These are phyloP conservation scores for Parauchenoglanis punctatus DNA, from an alignment of 2,797 vertebrate genomes.

Conservation along the genomic window DNA sequence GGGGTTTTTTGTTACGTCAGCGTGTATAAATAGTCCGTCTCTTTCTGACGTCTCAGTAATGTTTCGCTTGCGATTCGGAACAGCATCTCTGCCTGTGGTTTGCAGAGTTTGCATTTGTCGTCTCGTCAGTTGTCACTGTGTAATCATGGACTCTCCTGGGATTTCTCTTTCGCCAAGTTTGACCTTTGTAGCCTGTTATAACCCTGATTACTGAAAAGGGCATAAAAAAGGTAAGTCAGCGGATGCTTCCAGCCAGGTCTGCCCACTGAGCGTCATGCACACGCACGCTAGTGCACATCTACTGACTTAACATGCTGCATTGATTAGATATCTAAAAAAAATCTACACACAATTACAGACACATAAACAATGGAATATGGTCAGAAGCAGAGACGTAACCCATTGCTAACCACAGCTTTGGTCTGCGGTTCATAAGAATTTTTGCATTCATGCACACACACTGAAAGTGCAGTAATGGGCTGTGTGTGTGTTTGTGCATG, in stretches of 20 bases:
- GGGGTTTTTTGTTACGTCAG: constrained; percentile 19
- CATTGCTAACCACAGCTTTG: constrained; percentile 38
- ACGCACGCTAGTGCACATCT: background rate
- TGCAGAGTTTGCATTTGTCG: background rate
- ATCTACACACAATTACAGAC: constrained; percentile 31
- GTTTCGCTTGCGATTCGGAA: background rate
- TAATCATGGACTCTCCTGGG: background rate
- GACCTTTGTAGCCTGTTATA: constrained; percentile 11
- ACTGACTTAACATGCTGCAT: constrained; percentile 29
- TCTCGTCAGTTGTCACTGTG: background rate
- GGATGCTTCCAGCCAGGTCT: background rate
- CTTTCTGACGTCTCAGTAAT: background rate
- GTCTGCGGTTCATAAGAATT: constrained; percentile 32
- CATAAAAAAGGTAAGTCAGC: background rate
- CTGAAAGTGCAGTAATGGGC: constrained; percentile 64
- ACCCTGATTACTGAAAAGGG: constrained; percentile 4
- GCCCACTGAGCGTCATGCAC: background rate
- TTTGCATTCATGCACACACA: constrained; percentile 24
- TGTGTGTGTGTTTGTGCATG: constrained; percentile 44
- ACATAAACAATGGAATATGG: constrained; percentile 40
- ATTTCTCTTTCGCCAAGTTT: background rate
- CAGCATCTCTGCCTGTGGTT: background rate
- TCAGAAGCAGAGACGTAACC: constrained; percentile 29
- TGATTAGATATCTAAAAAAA: constrained; percentile 21
- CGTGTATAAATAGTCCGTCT: background rate